These are phyloP conservation scores for Paedocypris sp. DNA, from an alignment of 2,113 vertebrate species.

Conservation along the genomic window DNA sequence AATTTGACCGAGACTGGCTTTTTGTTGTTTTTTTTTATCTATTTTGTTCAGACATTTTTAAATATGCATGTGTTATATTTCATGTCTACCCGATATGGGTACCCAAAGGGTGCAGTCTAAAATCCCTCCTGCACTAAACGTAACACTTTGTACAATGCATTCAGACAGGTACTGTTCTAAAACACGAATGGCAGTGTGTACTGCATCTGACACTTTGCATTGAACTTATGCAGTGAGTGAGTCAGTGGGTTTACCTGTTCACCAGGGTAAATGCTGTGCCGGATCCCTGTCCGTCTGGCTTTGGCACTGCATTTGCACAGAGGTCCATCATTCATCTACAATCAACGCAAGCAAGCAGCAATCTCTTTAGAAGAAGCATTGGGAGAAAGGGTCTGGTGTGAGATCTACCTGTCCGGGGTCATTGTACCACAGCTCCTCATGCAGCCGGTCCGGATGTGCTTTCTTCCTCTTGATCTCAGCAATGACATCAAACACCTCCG, in stretches of 20 bases:
- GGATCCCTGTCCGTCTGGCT: conserved; percentile 88
- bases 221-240: neutral
- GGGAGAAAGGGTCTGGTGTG: neutral
- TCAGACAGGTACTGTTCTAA: no score
- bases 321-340: conserved; percentile 99
- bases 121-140: no score
- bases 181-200: neutral
- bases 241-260: conserved; percentile 71
- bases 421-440: conserved; percentile 97
- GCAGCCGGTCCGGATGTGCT: conserved; percentile 91
- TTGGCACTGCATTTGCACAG: conserved; percentile 96
- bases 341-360: no score
- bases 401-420: conserved; percentile 84
- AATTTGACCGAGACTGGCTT: no score
- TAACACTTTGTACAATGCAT: no score
- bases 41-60: no score
- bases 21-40: no score
- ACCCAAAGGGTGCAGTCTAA: no score
- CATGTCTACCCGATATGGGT: no score
- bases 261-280: conserved; percentile 96
- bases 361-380: no score
- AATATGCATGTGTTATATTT: no score
- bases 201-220: neutral
- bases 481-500: conserved; percentile 92
- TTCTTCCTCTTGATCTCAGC: conserved; percentile 97